Evolutionary conservation across 2,113 vertebrate genomes (phyloP).

Genomic region (Symphodus melops): DNA sequence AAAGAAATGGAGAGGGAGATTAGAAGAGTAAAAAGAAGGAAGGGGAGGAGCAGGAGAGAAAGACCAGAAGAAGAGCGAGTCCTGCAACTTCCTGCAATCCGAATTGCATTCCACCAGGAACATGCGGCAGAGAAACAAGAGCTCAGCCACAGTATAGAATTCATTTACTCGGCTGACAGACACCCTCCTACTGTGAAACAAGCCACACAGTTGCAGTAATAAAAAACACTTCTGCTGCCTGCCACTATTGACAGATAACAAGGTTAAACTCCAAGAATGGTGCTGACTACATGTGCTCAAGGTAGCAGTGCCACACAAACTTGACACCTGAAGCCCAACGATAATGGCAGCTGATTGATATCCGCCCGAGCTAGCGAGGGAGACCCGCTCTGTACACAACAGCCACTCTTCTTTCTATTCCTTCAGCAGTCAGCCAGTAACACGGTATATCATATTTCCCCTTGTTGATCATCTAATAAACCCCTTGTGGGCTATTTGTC

Average conservation of each 20-base stretch:
- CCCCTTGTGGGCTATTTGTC: background rate
- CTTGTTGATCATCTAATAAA: constrained; percentile 16
- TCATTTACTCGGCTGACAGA: constrained; percentile 59
- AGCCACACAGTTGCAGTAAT: constrained; percentile 55
- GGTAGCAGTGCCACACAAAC: constrained; percentile 57
- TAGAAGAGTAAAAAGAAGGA: constrained; percentile 14
- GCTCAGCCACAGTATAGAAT: constrained; percentile 66
- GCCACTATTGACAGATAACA: constrained; percentile 76
- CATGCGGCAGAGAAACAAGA: constrained; percentile 35
- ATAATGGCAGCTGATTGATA: constrained; percentile 76
- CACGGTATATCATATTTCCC: constrained; percentile 26
- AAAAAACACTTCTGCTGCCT: constrained; percentile 57
- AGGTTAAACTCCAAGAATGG: constrained; percentile 71
- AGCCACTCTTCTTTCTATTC: constrained; percentile 22
- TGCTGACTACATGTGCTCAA: constrained; percentile 62
- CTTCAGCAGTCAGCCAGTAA: constrained; percentile 20
- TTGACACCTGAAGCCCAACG: constrained; percentile 72
- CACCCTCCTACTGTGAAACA: constrained; percentile 63
- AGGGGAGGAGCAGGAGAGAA: constrained; percentile 16
- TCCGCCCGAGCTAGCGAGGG: constrained; percentile 31
- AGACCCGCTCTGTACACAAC: constrained; percentile 23
- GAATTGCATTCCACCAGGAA: constrained; percentile 50
- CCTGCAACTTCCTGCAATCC: constrained; percentile 56
- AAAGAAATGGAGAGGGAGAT: constrained; percentile 57
- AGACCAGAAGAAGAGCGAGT: constrained; percentile 11